These are phyloP conservation scores for Acromyrmex echinatior DNA, from an alignment of 1,140 invertebrate genomes.

Conservation along the genomic window DNA sequence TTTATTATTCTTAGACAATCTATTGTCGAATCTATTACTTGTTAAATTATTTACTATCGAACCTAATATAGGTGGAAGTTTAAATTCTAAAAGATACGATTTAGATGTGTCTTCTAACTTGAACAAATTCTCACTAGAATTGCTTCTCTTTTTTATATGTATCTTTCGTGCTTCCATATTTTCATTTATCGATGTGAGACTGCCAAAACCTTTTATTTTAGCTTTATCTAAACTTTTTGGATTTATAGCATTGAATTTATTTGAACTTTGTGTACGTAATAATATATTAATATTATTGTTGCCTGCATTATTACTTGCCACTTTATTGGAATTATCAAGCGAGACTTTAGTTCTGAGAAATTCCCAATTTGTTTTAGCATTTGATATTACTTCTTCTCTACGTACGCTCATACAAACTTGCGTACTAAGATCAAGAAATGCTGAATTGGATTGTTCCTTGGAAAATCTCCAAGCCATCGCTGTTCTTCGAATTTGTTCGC, in stretches of 20 bases:
- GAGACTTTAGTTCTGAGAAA: constrained; percentile 89
- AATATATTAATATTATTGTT: constrained; percentile 72
- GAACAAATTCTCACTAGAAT: constrained; percentile 80
- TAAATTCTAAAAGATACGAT: constrained; percentile 82
- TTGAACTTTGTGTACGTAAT: constrained; percentile 77
- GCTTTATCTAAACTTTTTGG: constrained; percentile 74
- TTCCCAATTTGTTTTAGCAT: constrained; percentile 94
- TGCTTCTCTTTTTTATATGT: constrained; percentile 80
- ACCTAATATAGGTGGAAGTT: constrained; percentile 90
- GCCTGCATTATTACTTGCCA: constrained; percentile 59
- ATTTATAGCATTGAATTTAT: constrained; percentile 77
- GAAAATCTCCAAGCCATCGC: constrained; percentile 92
- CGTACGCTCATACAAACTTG: constrained; percentile 89
- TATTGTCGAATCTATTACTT: constrained; percentile 86
- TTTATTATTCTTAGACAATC: constrained; percentile 65
- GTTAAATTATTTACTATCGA: constrained; percentile 87
- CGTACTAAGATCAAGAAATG: constrained; percentile 90
- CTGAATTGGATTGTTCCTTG: constrained; percentile 90
- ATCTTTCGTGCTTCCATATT: constrained; percentile 80
- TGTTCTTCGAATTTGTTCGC: constrained; percentile 91
- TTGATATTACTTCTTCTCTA: constrained; percentile 92
- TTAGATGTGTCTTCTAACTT: constrained; percentile 73
- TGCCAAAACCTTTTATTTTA: constrained; percentile 78
- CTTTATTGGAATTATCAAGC: constrained; percentile 65
- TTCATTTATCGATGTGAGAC: constrained; percentile 83